Conservation (phyloP, 2,113 vertebrate species). For the Tychaedon coryphoeus region DNA sequence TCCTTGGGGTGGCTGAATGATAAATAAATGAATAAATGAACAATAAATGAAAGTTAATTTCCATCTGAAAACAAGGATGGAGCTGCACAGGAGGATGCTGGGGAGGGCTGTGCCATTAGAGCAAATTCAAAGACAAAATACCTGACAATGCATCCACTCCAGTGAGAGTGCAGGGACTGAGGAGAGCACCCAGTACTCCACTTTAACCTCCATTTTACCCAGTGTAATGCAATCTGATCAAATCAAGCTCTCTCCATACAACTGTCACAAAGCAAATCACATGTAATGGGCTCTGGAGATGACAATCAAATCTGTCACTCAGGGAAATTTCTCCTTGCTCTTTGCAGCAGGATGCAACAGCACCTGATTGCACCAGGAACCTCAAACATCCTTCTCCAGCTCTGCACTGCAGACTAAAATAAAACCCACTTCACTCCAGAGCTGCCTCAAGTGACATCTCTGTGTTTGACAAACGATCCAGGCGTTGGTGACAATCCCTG, state of each 20-base stretch:
- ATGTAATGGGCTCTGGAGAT: background rate
- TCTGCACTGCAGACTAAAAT: background rate
- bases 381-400: background rate
- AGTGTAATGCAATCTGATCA: background rate
- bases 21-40: too few species aligned
- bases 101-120: background rate
- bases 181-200: background rate
- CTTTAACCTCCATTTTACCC: background rate
- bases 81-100: background rate
- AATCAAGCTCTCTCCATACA: background rate
- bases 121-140: slow-evolving; percentile 10
- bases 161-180: background rate
- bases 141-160: background rate
- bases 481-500: slow-evolving; percentile 52
- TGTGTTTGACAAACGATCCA: background rate
- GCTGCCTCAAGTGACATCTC: slow-evolving; percentile 6
- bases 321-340: background rate
- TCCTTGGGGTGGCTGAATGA: background rate
- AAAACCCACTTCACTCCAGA: slow-evolving; percentile 9
- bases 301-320: slow-evolving; percentile 22
- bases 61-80: background rate
- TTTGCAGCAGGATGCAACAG: background rate
- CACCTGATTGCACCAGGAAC: slow-evolving; percentile 21
- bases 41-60: slow-evolving; percentile 12
- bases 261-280: slow-evolving; percentile 21